Conservation (phyloP, 2,888 invertebrate species). For the Malthinus seriepunctatus region DNA sequence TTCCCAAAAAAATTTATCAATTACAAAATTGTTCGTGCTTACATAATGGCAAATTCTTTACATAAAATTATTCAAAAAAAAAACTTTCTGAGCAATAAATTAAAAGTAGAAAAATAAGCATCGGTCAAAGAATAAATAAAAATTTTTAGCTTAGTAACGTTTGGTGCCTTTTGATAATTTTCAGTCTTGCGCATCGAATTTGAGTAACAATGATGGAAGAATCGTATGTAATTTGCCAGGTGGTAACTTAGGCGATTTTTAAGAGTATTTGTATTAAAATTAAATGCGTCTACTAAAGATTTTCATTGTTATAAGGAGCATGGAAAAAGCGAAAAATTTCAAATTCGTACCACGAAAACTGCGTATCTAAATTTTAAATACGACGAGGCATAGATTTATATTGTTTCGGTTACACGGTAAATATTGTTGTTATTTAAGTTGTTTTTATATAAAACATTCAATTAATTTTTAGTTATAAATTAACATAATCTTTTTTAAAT, state of each 20-base stretch:
- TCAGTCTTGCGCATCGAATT: slow-evolving; percentile 28
- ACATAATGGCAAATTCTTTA: no score
- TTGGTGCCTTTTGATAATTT: slow-evolving; percentile 18
- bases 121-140: slow-evolving; percentile 1
- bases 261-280: slow-evolving; percentile 26
- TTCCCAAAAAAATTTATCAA: no score
- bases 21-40: no score
- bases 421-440: background rate
- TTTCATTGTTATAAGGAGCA: slow-evolving; percentile 14
- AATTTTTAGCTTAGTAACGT: slow-evolving; percentile 7
- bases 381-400: background rate
- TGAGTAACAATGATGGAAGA: slow-evolving; percentile 17
- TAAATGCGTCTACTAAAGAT: slow-evolving; percentile 14
- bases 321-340: slow-evolving; percentile 27
- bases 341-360: slow-evolving; percentile 28
- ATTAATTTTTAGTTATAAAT: background rate
- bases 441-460: background rate
- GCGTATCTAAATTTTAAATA: slow-evolving; percentile 18
- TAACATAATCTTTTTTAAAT: no score
- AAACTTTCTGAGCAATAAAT: no score
- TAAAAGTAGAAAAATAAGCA: no score
- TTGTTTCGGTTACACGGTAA: background rate
- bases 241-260: slow-evolving; percentile 17
- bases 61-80: no score
- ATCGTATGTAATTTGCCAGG: slow-evolving; percentile 24